Evolutionary conservation across 2,888 invertebrate genomes (phyloP).

Genomic region (Agelastica alni): DNA sequence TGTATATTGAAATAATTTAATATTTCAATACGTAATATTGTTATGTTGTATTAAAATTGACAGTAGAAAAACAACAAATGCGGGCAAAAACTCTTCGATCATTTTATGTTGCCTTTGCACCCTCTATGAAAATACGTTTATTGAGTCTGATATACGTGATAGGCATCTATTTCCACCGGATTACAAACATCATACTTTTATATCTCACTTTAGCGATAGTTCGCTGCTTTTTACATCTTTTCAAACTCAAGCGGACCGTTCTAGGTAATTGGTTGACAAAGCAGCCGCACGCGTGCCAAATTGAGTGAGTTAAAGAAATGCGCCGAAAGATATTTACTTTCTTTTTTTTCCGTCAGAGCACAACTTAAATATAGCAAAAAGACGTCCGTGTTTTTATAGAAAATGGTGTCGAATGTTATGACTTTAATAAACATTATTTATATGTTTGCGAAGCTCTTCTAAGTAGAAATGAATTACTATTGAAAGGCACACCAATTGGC

Average conservation of each 20-base stretch:
- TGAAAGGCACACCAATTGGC: too few relatives aligned
- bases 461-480: not conserved
- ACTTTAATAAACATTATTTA: too few relatives aligned
- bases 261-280: not conserved
- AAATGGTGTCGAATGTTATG: too few relatives aligned
- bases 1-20: too few relatives aligned
- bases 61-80: not conserved
- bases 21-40: too few relatives aligned
- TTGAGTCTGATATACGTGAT: constrained; percentile 19
- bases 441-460: too few relatives aligned
- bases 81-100: constrained; percentile 4
- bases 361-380: too few relatives aligned
- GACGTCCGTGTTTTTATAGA: too few relatives aligned
- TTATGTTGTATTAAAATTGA: not conserved
- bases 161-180: constrained; percentile 4
- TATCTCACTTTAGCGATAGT: constrained; percentile 8
- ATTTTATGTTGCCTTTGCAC: constrained; percentile 10
- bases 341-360: too few relatives aligned
- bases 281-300: not conserved
- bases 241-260: not conserved
- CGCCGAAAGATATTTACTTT: too few relatives aligned
- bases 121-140: constrained; percentile 16
- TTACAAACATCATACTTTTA: constrained; percentile 15
- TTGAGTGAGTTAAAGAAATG: too few relatives aligned
- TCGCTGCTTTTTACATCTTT: not conserved